A percentile compares a stretch with the other conserved stretches of the same genome.
These are phyloP conservation scores for Notothenia coriiceps DNA, from an alignment of 2,113 vertebrate species.

Conservation along the genomic window DNA sequence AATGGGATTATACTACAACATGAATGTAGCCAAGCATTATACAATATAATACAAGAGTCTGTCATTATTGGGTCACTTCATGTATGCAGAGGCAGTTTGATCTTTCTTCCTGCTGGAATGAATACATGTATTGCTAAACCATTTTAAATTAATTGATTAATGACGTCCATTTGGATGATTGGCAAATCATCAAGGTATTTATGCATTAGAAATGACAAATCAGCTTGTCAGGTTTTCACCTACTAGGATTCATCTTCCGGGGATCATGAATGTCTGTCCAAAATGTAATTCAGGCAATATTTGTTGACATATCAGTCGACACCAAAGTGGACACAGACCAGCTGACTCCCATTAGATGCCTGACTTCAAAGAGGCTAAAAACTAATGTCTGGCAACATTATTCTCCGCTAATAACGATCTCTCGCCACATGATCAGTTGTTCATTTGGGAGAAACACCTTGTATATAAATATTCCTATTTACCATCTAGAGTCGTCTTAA, in stretches of 20 bases:
- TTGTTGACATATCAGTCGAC: neutral
- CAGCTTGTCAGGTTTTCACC: neutral
- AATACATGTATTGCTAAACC: neutral
- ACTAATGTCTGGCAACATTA: too few relatives aligned
- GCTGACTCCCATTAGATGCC: neutral
- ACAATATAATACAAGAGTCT: neutral
- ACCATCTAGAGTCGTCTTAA: neutral
- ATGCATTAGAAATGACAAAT: neutral
- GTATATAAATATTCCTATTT: neutral
- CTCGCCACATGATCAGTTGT: too few relatives aligned
- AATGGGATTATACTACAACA: neutral
- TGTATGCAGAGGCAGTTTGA: neutral
- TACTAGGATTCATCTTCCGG: neutral
- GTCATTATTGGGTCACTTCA: neutral
- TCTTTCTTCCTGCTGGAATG: neutral
- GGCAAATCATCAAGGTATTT: neutral
- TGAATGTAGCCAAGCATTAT: neutral
- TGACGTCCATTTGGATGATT: neutral
- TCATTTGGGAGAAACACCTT: neutral
- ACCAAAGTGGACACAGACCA: neutral
- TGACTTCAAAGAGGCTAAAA: neutral
- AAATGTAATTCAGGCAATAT: neutral
- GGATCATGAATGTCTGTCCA: neutral
- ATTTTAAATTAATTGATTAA: neutral
- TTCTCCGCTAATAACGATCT: neutral